Percentiles rank a stretch among this genome's conserved stretches.
Evolutionary conservation across 2,797 vertebrate species (phyloP).

Genomic region (Echiichthys vipera): DNA sequence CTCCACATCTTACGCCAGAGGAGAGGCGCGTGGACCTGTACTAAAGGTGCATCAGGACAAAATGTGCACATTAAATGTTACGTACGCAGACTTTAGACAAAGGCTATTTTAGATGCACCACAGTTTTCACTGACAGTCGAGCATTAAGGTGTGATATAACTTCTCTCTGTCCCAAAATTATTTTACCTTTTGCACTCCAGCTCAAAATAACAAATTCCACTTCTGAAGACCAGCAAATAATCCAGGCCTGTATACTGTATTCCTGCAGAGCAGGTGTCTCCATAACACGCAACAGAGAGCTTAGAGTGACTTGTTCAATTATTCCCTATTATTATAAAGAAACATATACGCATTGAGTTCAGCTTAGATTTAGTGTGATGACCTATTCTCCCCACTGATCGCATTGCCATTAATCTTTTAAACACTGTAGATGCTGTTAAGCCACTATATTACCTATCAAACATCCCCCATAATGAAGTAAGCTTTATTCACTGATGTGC

Average conservation of each 20-base stretch:
- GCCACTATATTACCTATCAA: background rate
- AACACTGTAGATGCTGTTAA: constrained; percentile 5
- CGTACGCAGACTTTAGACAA: constrained; percentile 11
- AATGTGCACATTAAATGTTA: constrained; percentile 10
- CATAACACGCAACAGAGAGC: background rate
- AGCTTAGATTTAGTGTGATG: background rate
- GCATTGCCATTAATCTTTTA: background rate
- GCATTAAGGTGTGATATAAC: background rate
- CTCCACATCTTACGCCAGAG: constrained; percentile 56
- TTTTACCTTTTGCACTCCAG: background rate
- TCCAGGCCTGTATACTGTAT: background rate
- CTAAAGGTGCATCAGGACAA: constrained; percentile 29
- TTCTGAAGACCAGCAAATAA: constrained; percentile 1
- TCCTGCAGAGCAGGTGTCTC: constrained; percentile 34
- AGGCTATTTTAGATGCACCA: constrained; percentile 1
- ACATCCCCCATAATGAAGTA: background rate
- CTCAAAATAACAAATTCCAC: constrained; percentile 1
- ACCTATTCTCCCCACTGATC: background rate
- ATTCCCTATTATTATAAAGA: background rate
- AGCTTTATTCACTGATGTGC: background rate
- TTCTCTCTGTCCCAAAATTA: background rate
- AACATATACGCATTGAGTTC: background rate
- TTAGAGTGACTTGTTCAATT: background rate
- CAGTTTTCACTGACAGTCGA: background rate
- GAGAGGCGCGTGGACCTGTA: constrained; percentile 30